Percentiles rank a stretch among this genome's conserved stretches.
These are phyloP conservation scores for Drosophila hydei DNA, from an alignment of 1,140 invertebrate species.

Conservation along the genomic window DNA sequence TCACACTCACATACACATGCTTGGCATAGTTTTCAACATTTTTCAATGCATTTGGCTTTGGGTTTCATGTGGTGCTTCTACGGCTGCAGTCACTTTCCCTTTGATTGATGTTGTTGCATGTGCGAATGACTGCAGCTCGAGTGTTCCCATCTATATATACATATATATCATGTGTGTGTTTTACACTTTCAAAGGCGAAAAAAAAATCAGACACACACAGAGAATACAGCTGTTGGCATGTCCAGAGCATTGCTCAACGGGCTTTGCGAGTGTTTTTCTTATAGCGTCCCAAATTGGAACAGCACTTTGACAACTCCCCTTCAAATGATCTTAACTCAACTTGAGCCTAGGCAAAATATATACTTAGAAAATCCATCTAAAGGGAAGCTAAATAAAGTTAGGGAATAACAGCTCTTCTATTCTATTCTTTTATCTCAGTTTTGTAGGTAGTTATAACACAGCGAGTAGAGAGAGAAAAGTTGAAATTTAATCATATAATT, in stretches of 20 bases:
- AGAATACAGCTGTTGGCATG: constrained; percentile 7
- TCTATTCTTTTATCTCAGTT: too few relatives aligned
- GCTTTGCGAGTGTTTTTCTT: constrained; percentile 40
- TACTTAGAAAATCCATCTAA: neutral
- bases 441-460: too few relatives aligned
- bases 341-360: neutral
- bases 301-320: constrained; percentile 50
- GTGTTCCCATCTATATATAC: constrained; percentile 16
- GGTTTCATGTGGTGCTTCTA: constrained; percentile 25
- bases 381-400: neutral
- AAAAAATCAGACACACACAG: constrained; percentile 34
- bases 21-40: constrained; percentile 64
- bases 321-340: constrained; percentile 19
- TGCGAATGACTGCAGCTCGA: constrained; percentile 51
- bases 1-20: constrained; percentile 19
- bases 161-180: constrained; percentile 2
- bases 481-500: too few relatives aligned
- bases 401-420: too few relatives aligned
- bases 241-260: constrained; percentile 46
- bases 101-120: constrained; percentile 69
- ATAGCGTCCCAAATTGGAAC: constrained; percentile 43
- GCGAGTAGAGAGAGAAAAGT: too few relatives aligned
- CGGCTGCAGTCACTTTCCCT: constrained; percentile 53
- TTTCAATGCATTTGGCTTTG: constrained; percentile 66
- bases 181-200: constrained; percentile 34